A percentile compares a stretch with the other conserved stretches of the same genome.
phyloP scores from a whole-genome alignment of 2,888 invertebrate species.

The Yponomeuta malinellus region DNA sequence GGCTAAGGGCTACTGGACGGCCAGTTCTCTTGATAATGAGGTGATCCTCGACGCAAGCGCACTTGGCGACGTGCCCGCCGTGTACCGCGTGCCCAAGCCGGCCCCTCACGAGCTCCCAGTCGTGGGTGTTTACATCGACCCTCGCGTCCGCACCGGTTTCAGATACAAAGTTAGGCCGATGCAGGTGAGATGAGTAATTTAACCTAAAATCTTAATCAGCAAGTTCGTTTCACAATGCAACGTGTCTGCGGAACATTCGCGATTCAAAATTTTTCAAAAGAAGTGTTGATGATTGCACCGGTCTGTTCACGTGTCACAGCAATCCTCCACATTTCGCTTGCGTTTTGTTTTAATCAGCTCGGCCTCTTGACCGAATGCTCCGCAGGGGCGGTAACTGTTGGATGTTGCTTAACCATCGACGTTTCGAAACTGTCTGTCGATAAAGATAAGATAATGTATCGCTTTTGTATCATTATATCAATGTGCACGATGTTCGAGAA shows the following conservation, averaged over 20 bases:
- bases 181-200: constrained; percentile 67
- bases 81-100: constrained; percentile 77
- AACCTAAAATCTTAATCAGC: constrained; percentile 29
- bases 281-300: constrained; percentile 64
- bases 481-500: constrained; percentile 44
- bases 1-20: constrained; percentile 47
- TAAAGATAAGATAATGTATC: constrained; percentile 26
- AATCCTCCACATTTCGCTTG: constrained; percentile 59
- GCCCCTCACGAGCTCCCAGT: constrained; percentile 80
- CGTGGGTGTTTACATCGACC: constrained; percentile 83
- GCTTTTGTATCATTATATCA: constrained; percentile 52
- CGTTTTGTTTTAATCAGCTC: constrained; percentile 13
- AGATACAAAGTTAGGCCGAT: constrained; percentile 82
- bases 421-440: constrained; percentile 31
- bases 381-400: constrained; percentile 37
- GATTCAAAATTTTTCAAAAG: constrained; percentile 23
- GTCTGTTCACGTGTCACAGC: constrained; percentile 31
- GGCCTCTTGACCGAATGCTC: constrained; percentile 35
- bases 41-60: constrained; percentile 74
- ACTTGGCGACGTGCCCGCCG: constrained; percentile 80
- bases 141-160: constrained; percentile 83
- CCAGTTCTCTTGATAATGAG: constrained; percentile 44
- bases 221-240: constrained; percentile 32
- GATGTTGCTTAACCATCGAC: constrained; percentile 63
- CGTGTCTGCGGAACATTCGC: constrained; percentile 48